Evolutionary conservation across 2,797 vertebrate genomes (phyloP).

Genomic region (Rousettus madagascariensis): DNA sequence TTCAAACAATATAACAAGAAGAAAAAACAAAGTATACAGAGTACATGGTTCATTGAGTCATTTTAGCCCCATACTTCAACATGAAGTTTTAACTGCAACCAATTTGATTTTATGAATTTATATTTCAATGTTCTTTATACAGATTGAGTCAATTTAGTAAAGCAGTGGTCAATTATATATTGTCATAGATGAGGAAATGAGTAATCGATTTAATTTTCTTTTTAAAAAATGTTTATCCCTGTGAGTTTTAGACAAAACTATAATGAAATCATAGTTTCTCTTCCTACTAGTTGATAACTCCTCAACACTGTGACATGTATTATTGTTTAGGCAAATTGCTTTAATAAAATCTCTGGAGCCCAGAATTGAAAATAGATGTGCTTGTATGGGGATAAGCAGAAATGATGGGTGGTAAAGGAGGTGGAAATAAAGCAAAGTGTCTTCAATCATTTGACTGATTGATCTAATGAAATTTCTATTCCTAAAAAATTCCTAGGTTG

Average conservation of each 20-base stretch:
- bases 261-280: neutral
- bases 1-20: neutral
- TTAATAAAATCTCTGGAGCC: neutral
- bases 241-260: neutral
- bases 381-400: neutral
- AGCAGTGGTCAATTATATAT: slow-evolving; percentile 5
- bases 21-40: neutral
- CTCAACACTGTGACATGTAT: neutral
- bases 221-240: neutral
- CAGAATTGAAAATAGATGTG: neutral
- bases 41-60: neutral
- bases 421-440: neutral
- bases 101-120: neutral
- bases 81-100: neutral
- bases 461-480: neutral
- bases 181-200: neutral
- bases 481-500: neutral
- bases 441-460: neutral
- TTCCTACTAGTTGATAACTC: neutral
- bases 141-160: slow-evolving; percentile 19
- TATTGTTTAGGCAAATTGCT: neutral
- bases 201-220: neutral
- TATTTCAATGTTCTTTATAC: neutral
- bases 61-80: neutral
- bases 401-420: neutral